Conservation (phyloP, 2,888 invertebrate genomes). For the Labia minor region DNA sequence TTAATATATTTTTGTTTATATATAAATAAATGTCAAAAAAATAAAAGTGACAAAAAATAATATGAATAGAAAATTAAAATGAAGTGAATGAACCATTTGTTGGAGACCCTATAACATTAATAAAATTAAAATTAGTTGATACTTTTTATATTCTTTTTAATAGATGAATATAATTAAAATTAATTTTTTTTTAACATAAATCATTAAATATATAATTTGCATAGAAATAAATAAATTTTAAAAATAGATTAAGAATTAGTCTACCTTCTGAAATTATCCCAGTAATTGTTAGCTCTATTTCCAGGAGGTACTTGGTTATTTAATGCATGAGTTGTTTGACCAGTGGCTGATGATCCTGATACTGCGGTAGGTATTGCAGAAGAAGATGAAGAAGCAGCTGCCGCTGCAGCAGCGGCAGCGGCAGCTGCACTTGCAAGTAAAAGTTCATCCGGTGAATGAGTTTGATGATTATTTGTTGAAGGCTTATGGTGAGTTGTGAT, state of each 20-base stretch:
- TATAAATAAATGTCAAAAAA: no score
- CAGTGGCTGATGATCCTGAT: conserved; percentile 23
- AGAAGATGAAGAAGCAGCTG: conserved; percentile 30
- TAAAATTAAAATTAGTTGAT: background rate
- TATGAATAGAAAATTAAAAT: conserved; percentile 14
- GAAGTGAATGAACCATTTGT: background rate
- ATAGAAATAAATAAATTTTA: background rate
- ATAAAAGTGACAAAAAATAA: conserved; percentile 19
- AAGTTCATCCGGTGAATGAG: background rate
- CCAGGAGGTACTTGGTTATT: conserved; percentile 88
- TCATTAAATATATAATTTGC: no score
- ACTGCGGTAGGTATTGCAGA: conserved; percentile 23
- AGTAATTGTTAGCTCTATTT: conserved; percentile 83
- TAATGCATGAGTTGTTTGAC: conserved; percentile 43
- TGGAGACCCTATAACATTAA: background rate
- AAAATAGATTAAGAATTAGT: conserved; percentile 15
- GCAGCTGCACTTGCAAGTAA: background rate
- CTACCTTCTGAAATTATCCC: conserved; percentile 88
- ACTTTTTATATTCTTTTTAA: background rate
- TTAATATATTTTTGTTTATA: no score
- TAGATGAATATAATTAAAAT: background rate
- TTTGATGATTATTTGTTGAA: conserved; percentile 1
- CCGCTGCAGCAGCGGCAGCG: conserved; percentile 30
- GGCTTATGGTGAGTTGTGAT: conserved; percentile 17
- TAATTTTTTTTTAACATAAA: background rate